Base-by-base conservation (phyloP, 2,113 vertebrate genomes). In the Ancistrus triradiatus region DNA sequence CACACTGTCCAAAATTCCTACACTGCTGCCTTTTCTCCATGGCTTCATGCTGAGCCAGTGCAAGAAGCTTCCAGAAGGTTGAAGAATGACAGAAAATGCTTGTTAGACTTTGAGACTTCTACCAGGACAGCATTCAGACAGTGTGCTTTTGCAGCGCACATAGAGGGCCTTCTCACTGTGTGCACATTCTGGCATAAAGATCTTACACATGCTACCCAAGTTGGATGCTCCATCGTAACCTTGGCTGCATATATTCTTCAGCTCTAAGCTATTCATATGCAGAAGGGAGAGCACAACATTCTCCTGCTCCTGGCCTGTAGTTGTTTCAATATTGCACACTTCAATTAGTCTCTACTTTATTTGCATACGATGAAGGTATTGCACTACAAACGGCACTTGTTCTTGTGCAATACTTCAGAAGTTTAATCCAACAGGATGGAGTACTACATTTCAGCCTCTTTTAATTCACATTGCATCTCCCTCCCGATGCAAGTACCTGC, bases 211-310 rank as follows among this genome's bases (percentile, higher is more conserved):
- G 8, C 33, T 55, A 59, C 57, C 61, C 69, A 60, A 61, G 10
- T 66, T 72, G 19, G 21, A 52, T 28, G 53, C 47, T 50, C 22
- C 43, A 73, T 68, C 59, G 18, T 57, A 68, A 11, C 49, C 55
- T 46, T 64, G 65, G 38, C 59, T 52, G 17, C 38, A 33, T 22
- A 74, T 56, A 14, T 69, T 65, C n/a, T 74, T 40, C 28, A 65
- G 14, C 17, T 66, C 24, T 15, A 50, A 56, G 24, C 38, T 24
- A 56, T 65, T 73, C 15, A 60, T 47, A 38, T 65, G 19, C 2
- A 69, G 60, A 38, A 60, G 53, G 15, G 27, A 59, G 2, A 65
- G 6, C 4, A 65, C 38, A 44, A 24, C 19, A 25, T 68, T 65
- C 7, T 64, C 60, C 66, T 62, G 31, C n/a, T 66, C 47, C 38